A percentile compares a stretch with the other conserved stretches of the same genome.
Evolutionary conservation across 2,797 vertebrate genomes (phyloP).

Genomic region (Crocodylus rhombifer): DNA sequence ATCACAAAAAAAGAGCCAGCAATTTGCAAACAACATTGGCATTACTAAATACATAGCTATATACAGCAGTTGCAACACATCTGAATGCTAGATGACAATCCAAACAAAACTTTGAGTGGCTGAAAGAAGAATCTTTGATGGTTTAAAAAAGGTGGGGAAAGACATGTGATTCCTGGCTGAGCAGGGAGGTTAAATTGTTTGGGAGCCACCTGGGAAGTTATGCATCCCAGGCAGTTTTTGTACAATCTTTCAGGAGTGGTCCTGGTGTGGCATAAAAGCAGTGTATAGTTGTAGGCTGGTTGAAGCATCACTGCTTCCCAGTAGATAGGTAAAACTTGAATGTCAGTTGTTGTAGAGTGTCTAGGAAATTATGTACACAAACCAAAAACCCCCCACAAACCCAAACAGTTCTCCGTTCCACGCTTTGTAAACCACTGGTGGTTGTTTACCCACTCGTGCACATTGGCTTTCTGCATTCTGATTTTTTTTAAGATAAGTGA

Average conservation of each 20-base stretch:
- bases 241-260: conserved; percentile 7
- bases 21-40: not conserved
- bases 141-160: conserved; percentile 2
- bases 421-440: not conserved
- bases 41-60: not conserved
- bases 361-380: not conserved
- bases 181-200: conserved; percentile 54
- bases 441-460: not conserved
- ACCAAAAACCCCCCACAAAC: not conserved
- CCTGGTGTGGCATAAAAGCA: conserved; percentile 22
- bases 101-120: too few species aligned
- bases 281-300: not conserved
- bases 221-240: conserved; percentile 66
- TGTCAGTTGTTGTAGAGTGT: not conserved
- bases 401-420: not conserved
- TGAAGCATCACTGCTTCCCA: conserved; percentile 4
- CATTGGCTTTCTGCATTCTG: not conserved
- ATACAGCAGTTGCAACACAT: not conserved
- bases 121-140: not conserved
- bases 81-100: not conserved
- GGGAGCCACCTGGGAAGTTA: conserved; percentile 51
- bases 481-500: too few species aligned
- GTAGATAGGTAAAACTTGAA: not conserved
- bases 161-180: conserved; percentile 36
- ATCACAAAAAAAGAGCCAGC: conserved; percentile 13